Base-by-base conservation (phyloP, 2,888 invertebrate genomes). In the Oxyteleia sp. region DNA sequence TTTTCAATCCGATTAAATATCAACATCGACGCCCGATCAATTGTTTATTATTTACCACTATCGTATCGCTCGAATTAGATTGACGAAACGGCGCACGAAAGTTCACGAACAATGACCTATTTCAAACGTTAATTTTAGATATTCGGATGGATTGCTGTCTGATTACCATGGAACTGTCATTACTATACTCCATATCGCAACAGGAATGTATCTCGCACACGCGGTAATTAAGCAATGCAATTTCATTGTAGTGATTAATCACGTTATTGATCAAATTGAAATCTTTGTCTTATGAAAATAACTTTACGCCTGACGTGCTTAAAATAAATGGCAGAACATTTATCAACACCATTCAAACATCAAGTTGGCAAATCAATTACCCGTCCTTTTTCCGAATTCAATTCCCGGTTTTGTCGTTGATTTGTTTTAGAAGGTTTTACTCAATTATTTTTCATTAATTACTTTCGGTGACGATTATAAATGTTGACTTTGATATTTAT, bases 251-350 rank as follows among this genome's bases (percentile, higher is more conserved):
- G 57, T 49, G 47, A 71, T 71, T 71, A 71, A 71, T 71, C 49
- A 38, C 23, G 35, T 53, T 71, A 59, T 57, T 59, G 69, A 71
- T 71, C 59, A 47, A 59, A 59, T 71, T 59, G 69, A 71, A 71
- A 71, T 71, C 69, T 71, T 71, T 71, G 59, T 71, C 59, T 71
- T 71, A 16, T 59, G 59, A 71, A 59, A 71, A 59, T 71, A 59
- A 49, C 43, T 53, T 8, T 29, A 13, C 29, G 7, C 43, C 51
- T 51, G 66, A 26, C 15, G 51, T 26, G 51, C 26, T 11, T 18
- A 0, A 18, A 64, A 49, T 64, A 64, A 49, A 64, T 64, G 35
- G 11, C 35, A 2, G 4, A 4, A 45, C 2, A 45, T 45, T 18
- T 18, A 45, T 45, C 45, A 45, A 45, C 2, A 45, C 13, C 41